Evolutionary conservation across 2,113 vertebrate species (phyloP).

Genomic region (Calyptommatus sinebrachiatus): DNA sequence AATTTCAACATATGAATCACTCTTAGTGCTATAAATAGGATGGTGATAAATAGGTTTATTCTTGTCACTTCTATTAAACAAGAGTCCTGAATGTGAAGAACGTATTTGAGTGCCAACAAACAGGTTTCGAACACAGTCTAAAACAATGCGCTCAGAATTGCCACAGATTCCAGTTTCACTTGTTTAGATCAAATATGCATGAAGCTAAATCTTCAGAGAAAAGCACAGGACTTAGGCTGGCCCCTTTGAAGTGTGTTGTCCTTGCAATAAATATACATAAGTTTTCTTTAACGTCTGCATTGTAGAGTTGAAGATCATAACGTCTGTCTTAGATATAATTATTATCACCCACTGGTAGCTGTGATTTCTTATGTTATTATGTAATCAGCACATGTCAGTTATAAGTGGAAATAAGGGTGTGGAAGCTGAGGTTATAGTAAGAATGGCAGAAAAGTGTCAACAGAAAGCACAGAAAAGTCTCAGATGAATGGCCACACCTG

Average conservation of each 20-base stretch:
- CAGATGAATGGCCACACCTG: slow-evolving; percentile 53
- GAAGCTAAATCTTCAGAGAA: neutral
- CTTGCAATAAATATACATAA: slow-evolving; percentile 1
- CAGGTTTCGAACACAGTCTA: neutral
- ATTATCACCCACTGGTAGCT: slow-evolving; percentile 9
- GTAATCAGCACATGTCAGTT: slow-evolving; percentile 29
- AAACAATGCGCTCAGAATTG: neutral
- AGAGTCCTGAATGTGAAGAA: neutral
- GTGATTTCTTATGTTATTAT: neutral
- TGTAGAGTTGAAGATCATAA: slow-evolving; percentile 11
- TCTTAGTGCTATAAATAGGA: too few relatives aligned
- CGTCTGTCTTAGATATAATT: slow-evolving; percentile 20
- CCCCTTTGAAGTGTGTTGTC: neutral
- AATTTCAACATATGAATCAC: too few relatives aligned
- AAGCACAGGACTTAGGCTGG: neutral
- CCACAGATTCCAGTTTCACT: neutral
- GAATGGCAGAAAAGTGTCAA: slow-evolving; percentile 55
- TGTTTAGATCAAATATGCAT: neutral
- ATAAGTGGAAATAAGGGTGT: slow-evolving; percentile 43
- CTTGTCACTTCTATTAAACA: neutral
- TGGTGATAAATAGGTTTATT: neutral
- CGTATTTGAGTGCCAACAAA: too few relatives aligned
- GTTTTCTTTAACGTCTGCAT: neutral
- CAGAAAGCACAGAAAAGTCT: slow-evolving; percentile 43
- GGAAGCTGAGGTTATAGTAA: slow-evolving; percentile 51